phyloP scores from a whole-genome alignment of 2,888 invertebrate species.

The Drosophila affinis region DNA sequence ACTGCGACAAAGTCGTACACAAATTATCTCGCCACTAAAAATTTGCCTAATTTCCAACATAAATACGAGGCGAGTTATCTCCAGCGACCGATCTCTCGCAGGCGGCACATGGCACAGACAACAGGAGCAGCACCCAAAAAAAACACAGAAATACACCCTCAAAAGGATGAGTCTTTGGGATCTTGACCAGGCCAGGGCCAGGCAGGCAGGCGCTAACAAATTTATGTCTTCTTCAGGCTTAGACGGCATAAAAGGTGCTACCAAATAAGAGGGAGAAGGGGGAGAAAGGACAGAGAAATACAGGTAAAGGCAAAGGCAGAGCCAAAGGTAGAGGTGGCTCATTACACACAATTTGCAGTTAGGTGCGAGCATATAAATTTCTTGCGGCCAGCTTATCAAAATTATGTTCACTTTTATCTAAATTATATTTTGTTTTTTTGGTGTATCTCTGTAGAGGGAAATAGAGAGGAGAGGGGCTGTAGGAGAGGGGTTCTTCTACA shows the following conservation, averaged over 20 bases:
- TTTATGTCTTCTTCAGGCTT: slow-evolving; percentile 76
- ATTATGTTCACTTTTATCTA: slow-evolving; percentile 76
- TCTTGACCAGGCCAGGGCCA: slow-evolving; percentile 44
- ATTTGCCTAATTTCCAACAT: slow-evolving; percentile 82
- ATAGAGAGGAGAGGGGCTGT: background rate
- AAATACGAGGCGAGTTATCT: slow-evolving; percentile 78
- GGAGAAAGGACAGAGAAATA: slow-evolving; percentile 3
- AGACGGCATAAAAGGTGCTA: slow-evolving; percentile 71
- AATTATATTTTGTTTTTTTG: slow-evolving; percentile 66
- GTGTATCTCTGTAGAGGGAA: slow-evolving; percentile 13
- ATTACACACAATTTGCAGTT: slow-evolving; percentile 82
- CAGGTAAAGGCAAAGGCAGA: slow-evolving; percentile 20
- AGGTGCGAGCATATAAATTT: slow-evolving; percentile 82
- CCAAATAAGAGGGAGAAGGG: slow-evolving; percentile 53
- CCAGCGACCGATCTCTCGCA: slow-evolving; percentile 77
- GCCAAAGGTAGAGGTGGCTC: slow-evolving; percentile 60
- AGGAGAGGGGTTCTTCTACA: slow-evolving; percentile 5
- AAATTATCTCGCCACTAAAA: slow-evolving; percentile 82
- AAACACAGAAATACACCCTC: slow-evolving; percentile 62
- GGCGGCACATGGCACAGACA: slow-evolving; percentile 39
- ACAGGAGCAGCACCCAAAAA: slow-evolving; percentile 26
- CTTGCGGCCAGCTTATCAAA: slow-evolving; percentile 62
- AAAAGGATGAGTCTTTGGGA: slow-evolving; percentile 50
- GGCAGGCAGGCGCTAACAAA: slow-evolving; percentile 72
- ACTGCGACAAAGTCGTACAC: slow-evolving; percentile 80